Evolutionary conservation across 1,140 invertebrate genomes (phyloP), one percentile per base, ranked within the genome.

Genomic region (Caerostris darwini): DNA sequence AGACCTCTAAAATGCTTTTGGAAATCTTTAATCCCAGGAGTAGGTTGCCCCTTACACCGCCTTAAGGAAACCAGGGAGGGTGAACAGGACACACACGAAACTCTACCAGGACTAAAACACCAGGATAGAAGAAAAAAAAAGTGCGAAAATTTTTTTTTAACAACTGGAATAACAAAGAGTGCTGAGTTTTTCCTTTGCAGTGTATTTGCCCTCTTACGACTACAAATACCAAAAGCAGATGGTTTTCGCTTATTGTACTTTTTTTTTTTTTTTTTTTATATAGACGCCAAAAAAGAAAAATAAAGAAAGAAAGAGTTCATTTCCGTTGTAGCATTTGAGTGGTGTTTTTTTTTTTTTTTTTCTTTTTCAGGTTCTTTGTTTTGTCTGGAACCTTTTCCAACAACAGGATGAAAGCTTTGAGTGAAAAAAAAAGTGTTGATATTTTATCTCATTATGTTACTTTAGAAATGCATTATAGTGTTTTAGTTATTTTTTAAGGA

Each of bases 361-460:
- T 77, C 50, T 34, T 77, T 50, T 12, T 12, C 1, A 5, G 50
- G 4, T 77, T 34, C 2, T 77, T 77, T 77, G 61, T 17, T 67
- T 50, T 77, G 19, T 50, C 0, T 8, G 3, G 50, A 50, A 77
- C 71, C 19, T 53, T 77, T 12, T 77, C 71, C 34, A 77, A 10
- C 19, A 77, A 12, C 53, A 77, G 19, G 53, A 17, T 53, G 34
- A 50, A 77, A 53, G 34, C 3, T 3, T 53, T 34, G 34, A 77
- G 8, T 12, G 34, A 77, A 77, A 77, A 69, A 34, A 71, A 77
- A 77, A 53, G 71, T 77, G 71, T 77, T 77, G 71, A 77, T 77
- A 50, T 77, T 77, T 77, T 77, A 77, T 77, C 71, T 77, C 19
- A 77, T 77, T 77, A 50, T 12, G 71, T 77, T 77, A 77, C 71